These are phyloP conservation scores for Ceratoteleas bidentatus DNA, from an alignment of 1,140 invertebrate genomes.

Conservation along the genomic window DNA sequence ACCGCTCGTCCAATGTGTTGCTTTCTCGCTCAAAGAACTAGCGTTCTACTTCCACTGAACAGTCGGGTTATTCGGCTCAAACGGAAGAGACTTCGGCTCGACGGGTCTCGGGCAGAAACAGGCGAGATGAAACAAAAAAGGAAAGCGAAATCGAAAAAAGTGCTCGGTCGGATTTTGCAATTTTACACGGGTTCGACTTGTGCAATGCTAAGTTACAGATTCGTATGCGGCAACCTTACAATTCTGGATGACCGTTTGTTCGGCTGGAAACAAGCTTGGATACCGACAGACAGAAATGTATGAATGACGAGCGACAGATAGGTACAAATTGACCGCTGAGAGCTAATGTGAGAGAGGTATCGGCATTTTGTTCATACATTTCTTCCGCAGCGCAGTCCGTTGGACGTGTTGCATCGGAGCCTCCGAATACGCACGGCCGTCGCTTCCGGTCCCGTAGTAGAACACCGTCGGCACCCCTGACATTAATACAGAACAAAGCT, in stretches of 20 bases:
- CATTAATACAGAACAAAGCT: constrained; percentile 76
- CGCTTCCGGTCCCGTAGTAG: constrained; percentile 76
- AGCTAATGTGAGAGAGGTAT: constrained; percentile 47
- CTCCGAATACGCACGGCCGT: constrained; percentile 75
- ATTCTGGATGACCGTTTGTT: no score
- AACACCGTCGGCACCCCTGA: constrained; percentile 76
- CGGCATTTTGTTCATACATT: constrained; percentile 76
- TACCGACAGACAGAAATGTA: constrained; percentile 69
- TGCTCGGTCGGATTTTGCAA: no score
- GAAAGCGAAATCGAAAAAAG: no score
- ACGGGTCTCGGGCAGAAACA: no score
- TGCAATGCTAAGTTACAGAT: no score
- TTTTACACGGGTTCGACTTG: no score
- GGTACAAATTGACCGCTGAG: constrained; percentile 30
- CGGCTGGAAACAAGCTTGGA: constrained; percentile 1
- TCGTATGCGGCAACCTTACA: no score
- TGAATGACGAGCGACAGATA: constrained; percentile 64
- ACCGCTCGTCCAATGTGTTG: constrained; percentile 71
- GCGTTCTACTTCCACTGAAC: no score
- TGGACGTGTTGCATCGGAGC: constrained; percentile 75
- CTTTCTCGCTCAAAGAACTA: constrained; percentile 62
- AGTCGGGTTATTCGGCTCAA: no score
- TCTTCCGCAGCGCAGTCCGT: constrained; percentile 75
- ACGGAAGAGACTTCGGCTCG: no score
- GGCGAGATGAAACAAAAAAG: no score